phyloP scores from a whole-genome alignment of 2,797 vertebrate species.

The Bradypus variegatus region DNA sequence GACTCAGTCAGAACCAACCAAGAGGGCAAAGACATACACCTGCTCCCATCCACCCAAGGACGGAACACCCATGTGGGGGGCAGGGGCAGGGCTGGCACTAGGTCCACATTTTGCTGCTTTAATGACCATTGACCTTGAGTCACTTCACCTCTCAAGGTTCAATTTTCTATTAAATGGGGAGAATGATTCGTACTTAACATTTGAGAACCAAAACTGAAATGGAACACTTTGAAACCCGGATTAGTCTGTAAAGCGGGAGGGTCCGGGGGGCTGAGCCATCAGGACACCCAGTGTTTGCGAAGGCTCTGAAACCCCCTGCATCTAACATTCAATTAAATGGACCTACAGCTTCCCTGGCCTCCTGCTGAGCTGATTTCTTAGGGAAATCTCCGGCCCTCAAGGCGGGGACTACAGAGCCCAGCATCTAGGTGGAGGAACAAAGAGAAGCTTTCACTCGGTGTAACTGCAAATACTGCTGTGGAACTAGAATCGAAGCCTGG shows the following conservation, averaged over 20 bases:
- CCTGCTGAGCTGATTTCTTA: not conserved
- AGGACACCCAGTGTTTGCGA: not conserved
- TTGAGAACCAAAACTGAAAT: not conserved
- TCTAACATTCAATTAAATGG: not conserved
- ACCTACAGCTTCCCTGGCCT: not conserved
- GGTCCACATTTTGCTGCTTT: not conserved
- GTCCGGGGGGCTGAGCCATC: not conserved
- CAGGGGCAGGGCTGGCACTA: too few relatives aligned
- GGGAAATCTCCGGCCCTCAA: not conserved
- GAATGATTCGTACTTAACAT: not conserved
- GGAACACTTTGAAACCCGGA: not conserved
- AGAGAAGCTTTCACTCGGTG: not conserved
- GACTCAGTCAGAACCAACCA: not conserved
- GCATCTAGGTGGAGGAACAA: not conserved
- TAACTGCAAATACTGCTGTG: constrained; percentile 68
- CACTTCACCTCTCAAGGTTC: not conserved
- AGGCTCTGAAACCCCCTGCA: not conserved
- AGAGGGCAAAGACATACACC: not conserved
- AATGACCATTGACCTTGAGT: not conserved
- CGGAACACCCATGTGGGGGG: not conserved
- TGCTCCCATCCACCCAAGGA: not conserved
- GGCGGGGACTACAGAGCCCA: constrained; percentile 10
- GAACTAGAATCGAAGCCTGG: constrained; percentile 32
- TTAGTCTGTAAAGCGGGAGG: not conserved
- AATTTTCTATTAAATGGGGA: not conserved